Conservation (phyloP, 2,888 invertebrate genomes). For the Eretmocerus hayati region DNA sequence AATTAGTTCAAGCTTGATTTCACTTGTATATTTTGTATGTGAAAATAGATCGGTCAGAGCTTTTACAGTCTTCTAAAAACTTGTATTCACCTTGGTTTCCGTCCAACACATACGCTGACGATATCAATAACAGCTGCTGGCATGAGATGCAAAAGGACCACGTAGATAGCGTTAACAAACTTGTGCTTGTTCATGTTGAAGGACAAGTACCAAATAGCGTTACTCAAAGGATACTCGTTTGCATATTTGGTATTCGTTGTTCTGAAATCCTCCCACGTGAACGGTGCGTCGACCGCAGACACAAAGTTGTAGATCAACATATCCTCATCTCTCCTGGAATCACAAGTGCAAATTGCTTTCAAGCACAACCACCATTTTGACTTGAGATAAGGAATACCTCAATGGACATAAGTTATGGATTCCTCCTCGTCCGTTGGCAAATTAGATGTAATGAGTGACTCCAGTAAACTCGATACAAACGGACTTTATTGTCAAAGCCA, state of each 20-base stretch:
- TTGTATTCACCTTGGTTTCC: constrained; percentile 56
- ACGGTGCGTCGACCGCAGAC: constrained; percentile 68
- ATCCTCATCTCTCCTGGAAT: constrained; percentile 39
- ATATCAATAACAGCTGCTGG: constrained; percentile 66
- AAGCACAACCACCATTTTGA: too few relatives aligned
- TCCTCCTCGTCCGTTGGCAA: too few relatives aligned
- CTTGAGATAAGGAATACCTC: too few relatives aligned
- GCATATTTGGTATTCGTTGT: constrained; percentile 50
- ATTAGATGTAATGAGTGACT: too few relatives aligned
- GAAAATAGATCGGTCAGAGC: not conserved
- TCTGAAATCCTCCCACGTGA: constrained; percentile 72
- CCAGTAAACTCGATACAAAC: too few relatives aligned
- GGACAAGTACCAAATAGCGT: constrained; percentile 56
- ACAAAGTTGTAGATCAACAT: constrained; percentile 77
- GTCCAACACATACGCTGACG: constrained; percentile 56
- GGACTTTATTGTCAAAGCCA: too few relatives aligned
- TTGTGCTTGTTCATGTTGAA: constrained; percentile 55
- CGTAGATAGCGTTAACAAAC: constrained; percentile 50
- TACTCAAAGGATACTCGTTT: constrained; percentile 49
- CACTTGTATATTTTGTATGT: not conserved
- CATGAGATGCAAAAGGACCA: constrained; percentile 61
- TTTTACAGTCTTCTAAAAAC: not conserved
- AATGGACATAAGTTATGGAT: too few relatives aligned
- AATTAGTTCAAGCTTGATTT: not conserved
- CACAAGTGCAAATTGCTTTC: too few relatives aligned